Evolutionary conservation across 1,140 invertebrate genomes (phyloP), one percentile per base, ranked within the genome.

Genomic region (Lordiphosa stackelbergi): DNA sequence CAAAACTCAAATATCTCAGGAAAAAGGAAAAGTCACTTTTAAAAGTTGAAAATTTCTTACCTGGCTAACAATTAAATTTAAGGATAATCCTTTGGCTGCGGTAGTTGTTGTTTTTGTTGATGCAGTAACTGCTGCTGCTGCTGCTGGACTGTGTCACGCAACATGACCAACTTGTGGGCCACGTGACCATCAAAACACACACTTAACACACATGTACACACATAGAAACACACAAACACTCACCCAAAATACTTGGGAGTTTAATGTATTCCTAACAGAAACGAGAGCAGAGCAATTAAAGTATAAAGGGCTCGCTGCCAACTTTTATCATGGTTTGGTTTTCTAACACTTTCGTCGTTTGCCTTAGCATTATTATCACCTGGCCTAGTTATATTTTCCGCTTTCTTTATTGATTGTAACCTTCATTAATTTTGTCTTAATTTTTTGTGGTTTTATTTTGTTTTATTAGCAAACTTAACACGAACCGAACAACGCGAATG

Each of bases 101-200:
- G 45, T 47, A 53, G 38, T 42, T 31, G 45, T 49, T 41, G 52
- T 46, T 46, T n/a, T 49, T 59, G 61, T 16, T 24, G 35, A n/a
- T 55, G 35, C 36, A 57, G 43, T 41, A 57, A 41, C 37, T 66
- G 49, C 28, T 46, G 41, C 7, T 38, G 28, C 42, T 40, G 43
- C 31, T 65, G 53, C 40, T 61, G 53, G 24, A 54, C 45, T 69
- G 35, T 83, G 75, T 83, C 75, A 81, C 75, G 77, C 75, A 70
- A 83, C 71, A 55, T 75, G 66, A 56, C 57, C 66, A 74, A 69
- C 53, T 69, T 66, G 59, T 53, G 55, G 62, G 51, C 77, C 75
- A 83, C 68, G 77, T 79, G 75, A 79, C 75, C 75, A 72, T 71
- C 54, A 63, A 62, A 53, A 43, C 35, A 59, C 45, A 34, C 43